These are phyloP conservation scores for Heliconius nattereri DNA, from an alignment of 1,140 invertebrate species.

Conservation along the genomic window DNA sequence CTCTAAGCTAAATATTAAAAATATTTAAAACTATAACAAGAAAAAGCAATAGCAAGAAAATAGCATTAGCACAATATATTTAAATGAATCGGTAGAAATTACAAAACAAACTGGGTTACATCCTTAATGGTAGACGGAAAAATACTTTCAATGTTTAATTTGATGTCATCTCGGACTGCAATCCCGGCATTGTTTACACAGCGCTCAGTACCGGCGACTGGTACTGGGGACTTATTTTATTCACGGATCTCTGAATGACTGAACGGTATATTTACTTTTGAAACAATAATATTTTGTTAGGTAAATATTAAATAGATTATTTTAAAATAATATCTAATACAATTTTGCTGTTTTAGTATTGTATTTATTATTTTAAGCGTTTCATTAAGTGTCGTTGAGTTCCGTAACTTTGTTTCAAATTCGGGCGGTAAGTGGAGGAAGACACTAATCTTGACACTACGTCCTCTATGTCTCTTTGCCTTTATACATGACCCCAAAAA, in stretches of 20 bases:
- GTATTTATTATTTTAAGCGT: no score
- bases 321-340: no score
- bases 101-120: conserved; percentile 24
- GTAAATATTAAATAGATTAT: not conserved
- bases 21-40: not conserved
- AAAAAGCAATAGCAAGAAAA: not conserved
- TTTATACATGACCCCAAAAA: no score
- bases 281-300: not conserved
- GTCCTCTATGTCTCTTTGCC: fast-evolving
- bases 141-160: conserved; percentile 61
- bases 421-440: no score
- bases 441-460: no score
- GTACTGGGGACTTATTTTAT: conserved; percentile 5
- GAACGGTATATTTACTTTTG: not conserved
- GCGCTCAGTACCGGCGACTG: not conserved
- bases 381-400: no score
- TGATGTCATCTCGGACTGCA: conserved; percentile 56
- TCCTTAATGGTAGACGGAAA: conserved; percentile 60
- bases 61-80: not conserved
- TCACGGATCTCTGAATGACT: conserved; percentile 5
- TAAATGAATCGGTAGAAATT: conserved; percentile 14
- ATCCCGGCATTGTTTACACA: conserved; percentile 22
- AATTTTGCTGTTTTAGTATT: no score
- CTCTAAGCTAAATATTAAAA: no score
- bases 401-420: no score